Evolutionary conservation across 2,888 invertebrate species (phyloP), one percentile per base, ranked within the genome.

Genomic region (Caradrina clavipalpis): DNA sequence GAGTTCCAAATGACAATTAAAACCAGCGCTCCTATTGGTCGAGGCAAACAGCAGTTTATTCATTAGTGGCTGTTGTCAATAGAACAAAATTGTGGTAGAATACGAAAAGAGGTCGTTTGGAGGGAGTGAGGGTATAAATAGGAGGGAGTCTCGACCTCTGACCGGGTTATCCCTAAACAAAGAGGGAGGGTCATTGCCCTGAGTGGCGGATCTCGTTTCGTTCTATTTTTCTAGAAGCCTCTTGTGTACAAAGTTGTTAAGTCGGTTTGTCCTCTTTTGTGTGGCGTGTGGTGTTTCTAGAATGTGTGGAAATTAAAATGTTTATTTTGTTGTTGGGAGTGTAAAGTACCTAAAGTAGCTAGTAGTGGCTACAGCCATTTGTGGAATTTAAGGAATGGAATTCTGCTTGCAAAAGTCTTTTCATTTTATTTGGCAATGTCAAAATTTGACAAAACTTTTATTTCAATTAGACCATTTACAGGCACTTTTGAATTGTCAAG

Each of bases 91-190:
- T 62, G 68, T 68, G 66, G 66, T 73, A 45, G 17, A 68, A 39
- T 62, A 61, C 35, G 60, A 55, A 84, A 82, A 81, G 72, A 83
- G 83, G 83, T 79, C 81, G 75, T 47, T 45, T 26, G 73, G 66
- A 67, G 76, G 73, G 63, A 59, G 59, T 17, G 54, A 42, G 54
- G 64, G 74, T 76, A 79, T 75, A 84, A 79, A 85, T 82, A 85
- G 81, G 71, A 73, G 78, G 69, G 74, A 58, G 57, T 26, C 65
- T 66, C 82, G 78, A 86, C 86, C 86, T 74, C 77, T 89, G 84
- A 88, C 89, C 88, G 80, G 86, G 88, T 88, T 87, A 84, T 84
- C 67, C 69, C 75, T 83, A 81, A 81, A 84, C 83, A 87, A 83
- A 85, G 87, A 68, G 66, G 63, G 64, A 35, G 67, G 70, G 73